Evolutionary conservation across 2,888 invertebrate species (phyloP).

Genomic region (Phlogophora meticulosa): DNA sequence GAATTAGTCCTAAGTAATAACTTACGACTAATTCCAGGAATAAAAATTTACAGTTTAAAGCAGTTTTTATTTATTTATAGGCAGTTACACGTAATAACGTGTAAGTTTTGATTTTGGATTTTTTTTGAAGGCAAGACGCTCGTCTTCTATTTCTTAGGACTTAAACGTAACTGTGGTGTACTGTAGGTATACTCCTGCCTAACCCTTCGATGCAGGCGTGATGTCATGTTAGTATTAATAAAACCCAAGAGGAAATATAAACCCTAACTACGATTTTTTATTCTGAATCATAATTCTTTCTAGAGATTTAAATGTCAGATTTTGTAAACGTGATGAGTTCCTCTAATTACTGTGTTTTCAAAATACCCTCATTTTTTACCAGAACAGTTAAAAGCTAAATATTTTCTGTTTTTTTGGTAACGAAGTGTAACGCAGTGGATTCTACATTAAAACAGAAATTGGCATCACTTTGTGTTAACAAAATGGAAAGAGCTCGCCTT

Average conservation of each 20-base stretch:
- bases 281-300: conserved; percentile 38
- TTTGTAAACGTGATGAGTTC: conserved; percentile 40
- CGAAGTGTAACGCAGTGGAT: neutral
- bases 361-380: conserved; percentile 18
- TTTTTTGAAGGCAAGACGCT: too few relatives aligned
- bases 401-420: conserved; percentile 1
- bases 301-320: conserved; percentile 52
- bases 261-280: conserved; percentile 23
- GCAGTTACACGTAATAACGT: too few relatives aligned
- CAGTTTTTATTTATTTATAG: too few relatives aligned
- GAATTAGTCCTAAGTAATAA: too few relatives aligned
- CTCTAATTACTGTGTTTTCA: conserved; percentile 37
- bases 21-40: too few relatives aligned
- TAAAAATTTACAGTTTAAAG: too few relatives aligned
- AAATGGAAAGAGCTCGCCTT: conserved; percentile 6
- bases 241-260: neutral
- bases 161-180: too few relatives aligned
- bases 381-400: conserved; percentile 7
- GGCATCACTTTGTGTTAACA: conserved; percentile 13
- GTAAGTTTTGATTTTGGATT: too few relatives aligned
- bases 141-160: too few relatives aligned
- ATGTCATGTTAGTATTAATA: neutral
- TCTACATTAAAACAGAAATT: conserved; percentile 37
- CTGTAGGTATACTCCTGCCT: too few relatives aligned
- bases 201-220: too few relatives aligned